Evolutionary conservation across 1,140 invertebrate species (phyloP), one percentile per base, ranked within the genome.

Genomic region (Trichomalopsis sarcophagae): DNA sequence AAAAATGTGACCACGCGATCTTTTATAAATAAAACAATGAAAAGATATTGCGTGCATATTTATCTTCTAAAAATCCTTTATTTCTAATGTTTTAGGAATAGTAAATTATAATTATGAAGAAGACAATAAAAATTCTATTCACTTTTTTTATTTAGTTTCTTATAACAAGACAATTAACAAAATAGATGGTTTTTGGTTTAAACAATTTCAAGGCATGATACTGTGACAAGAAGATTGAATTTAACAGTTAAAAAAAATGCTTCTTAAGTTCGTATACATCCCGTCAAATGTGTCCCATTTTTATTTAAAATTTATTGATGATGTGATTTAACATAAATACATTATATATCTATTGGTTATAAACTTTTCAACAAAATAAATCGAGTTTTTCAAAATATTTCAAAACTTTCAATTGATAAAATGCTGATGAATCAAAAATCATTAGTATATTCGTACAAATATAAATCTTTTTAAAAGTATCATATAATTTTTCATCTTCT

Each of bases 11-110:
- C 68, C 44, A 55, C 68, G 40, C 76, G 82, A 77, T 78, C 44
- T 79, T 84, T 84, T 78, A 55, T 84, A 84, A 84, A 84, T 84
- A 80, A 84, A 84, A 6, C 2, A 74, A 84, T 66, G 50, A 80
- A 79, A 79, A 79, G 3, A 73, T 69, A 33, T 50, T 78, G 5
- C 21, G 21, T 27, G 27, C 9, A 9, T 68, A 77, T 79, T 84
- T 71, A 78, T 78, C 78, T 55, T 36, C 36, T 55, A 55, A 33
- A 44, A 62, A 21, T 17, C 50, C 13, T 21, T 62, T 21, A 62
- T 62, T 62, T 21, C 6, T n/a, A 62, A 62, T 62, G 7, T 62
- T 62, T 62, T 5, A n/a, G 21, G 55, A 62, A 62, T 62, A 62
- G 55, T 27, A 27, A 27, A n/a, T 62, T 17, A 62, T 62, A 62